A percentile compares a stretch with the other conserved stretches of the same genome.
Conservation (phyloP, 2,113 vertebrate species). For the Pionites leucogaster region DNA sequence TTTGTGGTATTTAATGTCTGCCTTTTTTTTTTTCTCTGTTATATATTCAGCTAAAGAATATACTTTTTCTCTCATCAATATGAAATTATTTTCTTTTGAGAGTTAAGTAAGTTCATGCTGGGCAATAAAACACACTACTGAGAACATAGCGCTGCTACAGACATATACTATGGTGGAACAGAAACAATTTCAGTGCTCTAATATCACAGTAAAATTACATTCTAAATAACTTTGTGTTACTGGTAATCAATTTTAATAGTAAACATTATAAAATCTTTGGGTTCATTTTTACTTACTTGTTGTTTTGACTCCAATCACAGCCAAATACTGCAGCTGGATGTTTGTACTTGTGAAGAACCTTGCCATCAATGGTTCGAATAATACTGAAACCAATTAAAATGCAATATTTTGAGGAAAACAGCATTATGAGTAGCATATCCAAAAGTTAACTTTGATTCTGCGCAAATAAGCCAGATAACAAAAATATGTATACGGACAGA, state of each 20-base stretch:
- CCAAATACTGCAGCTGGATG: conserved; percentile 96
- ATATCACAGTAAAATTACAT: background rate
- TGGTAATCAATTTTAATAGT: background rate
- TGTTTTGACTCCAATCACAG: conserved; percentile 99
- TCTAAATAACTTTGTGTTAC: background rate
- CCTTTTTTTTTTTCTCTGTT: accelerated
- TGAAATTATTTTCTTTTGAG: background rate
- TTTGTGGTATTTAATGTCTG: background rate
- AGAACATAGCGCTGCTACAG: background rate
- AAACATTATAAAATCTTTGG: background rate
- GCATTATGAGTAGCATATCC: background rate
- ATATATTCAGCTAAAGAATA: background rate
- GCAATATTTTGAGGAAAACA: background rate
- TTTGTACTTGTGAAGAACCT: conserved; percentile 93
- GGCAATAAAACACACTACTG: background rate
- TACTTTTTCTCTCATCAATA: background rate
- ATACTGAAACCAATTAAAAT: conserved; percentile 80
- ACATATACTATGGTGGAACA: background rate
- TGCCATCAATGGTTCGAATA: conserved; percentile 91
- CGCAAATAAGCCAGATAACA: background rate
- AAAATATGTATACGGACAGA: background rate
- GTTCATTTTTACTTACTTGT: conserved; percentile 84
- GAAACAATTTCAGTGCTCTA: background rate
- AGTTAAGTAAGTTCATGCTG: background rate
- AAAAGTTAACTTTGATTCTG: background rate